Evolutionary conservation across 2,888 invertebrate species (phyloP), one percentile per base, ranked within the genome.

Genomic region (Lycocerus yunnanus): DNA sequence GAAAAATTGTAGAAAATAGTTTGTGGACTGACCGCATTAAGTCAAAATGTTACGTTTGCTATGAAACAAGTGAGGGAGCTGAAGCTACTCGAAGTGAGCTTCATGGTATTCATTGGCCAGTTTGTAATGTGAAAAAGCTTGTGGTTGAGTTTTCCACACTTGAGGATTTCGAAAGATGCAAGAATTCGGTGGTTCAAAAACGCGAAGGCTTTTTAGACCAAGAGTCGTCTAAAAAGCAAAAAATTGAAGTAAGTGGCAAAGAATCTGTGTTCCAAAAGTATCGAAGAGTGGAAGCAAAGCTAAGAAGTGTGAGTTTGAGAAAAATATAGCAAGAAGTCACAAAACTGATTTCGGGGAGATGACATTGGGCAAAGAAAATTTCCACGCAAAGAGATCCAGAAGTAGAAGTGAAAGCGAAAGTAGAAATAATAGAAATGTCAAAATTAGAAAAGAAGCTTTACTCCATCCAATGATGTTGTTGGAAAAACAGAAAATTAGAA

Each of bases 21-120:
- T 99, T 99, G 89, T 99, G 99, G 99, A 98, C 99, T 84, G 98
- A 99, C 87, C 94, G 94, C 85, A 98, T 99, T 82, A 99, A 99
- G 87, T 98, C 98, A 0, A 97, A 97, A 88, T 99, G 99, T 87
- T 96, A 93, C 87, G 97, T 96, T 72, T 90, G 91, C 83, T 93
- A 93, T 86, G 91, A 92, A 84, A 90, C 88, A 77, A 90, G 90
- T 82, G 96, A 94, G 80, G 94, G 96, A 88, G 98, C 99, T 0
- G 91, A 93, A 78, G 94, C 94, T 83, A 97, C 98, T 0, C 91
- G 98, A 78, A 94, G 96, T 87, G 96, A 97, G 2, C 89, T 99
- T 68, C 98, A 99, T 88, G 97, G 97, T 68, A 95, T 97, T 11
- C 93, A 94, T 78, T 99, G 98, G 98, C 99, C 99, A 1, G 91